Base-by-base conservation (phyloP, 2,797 vertebrate species). In the Echiichthys vipera region DNA sequence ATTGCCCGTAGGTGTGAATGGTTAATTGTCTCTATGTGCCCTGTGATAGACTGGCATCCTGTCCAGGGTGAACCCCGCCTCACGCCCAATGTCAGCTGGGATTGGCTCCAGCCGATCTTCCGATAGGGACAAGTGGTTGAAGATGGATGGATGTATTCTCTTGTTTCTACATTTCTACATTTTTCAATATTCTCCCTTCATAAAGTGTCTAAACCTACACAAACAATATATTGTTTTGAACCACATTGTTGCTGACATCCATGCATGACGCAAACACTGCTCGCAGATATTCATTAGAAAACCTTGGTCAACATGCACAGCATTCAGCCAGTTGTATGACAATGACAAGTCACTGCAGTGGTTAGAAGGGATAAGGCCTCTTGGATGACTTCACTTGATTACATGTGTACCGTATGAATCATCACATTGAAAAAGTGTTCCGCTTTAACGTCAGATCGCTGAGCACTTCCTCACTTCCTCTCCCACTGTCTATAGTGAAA, bases 241-340 rank as follows among this genome's bases (percentile, higher is more conserved):
- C 36, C 50, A 50, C 32, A 30, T 59, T 36, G 62, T 58, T 57
- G 27, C 43, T 20, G 43, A 25, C 43, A 61, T 50, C 13, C 30
- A 37, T 34, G 47, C 53, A 13, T 39, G 54, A 65, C 74, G 58
- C 40, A 65, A 70, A 64, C 12, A 45, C 61, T 34, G 69, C 18
- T 43, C 27, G 7, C 43, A 55, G 13, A 6, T 29, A 9, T 10
- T 51, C 42, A 53, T 29, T 32, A 49, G 29, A 59, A 50, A 62
- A 36, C 29, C 32, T 49, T 42, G 15, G 22, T 56, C 49, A 39
- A 50, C 51, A 62, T 36, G 42, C 24, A 20, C 27, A 6, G 39
- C 11, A 12, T 20, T 50, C 32, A 42, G 61, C 13, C 67, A 18
- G 65, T 29, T 46, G 30, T 53, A 2, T 58, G 30, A 42, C 58